Conservation (phyloP, 1,140 invertebrate genomes). For the Tenebrio molitor region DNA sequence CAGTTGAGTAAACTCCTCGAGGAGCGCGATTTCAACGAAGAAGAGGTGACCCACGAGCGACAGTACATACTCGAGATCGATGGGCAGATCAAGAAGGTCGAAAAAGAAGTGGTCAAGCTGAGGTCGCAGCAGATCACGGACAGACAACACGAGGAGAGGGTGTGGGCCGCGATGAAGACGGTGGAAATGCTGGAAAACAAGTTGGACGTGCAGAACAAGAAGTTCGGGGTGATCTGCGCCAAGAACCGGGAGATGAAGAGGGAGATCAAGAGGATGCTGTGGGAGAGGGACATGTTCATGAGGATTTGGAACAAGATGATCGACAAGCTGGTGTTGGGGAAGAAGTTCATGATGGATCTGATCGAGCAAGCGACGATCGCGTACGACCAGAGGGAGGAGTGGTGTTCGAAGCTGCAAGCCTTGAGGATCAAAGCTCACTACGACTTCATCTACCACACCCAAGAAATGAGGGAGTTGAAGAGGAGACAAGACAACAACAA, state of each 20-base stretch:
- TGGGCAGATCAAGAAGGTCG: neutral
- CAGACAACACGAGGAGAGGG: neutral
- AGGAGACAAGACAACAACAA: slow-evolving; percentile 87
- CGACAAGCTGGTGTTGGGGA: slow-evolving; percentile 77
- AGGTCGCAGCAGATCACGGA: slow-evolving; percentile 1
- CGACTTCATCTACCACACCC: slow-evolving; percentile 67
- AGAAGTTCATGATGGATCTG: slow-evolving; percentile 81
- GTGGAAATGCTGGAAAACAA: neutral
- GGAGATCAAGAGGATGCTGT: neutral
- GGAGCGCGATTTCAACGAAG: neutral
- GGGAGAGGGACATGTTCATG: slow-evolving; percentile 18
- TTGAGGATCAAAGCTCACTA: slow-evolving; percentile 77
- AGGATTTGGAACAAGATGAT: slow-evolving; percentile 77
- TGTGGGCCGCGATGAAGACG: slow-evolving; percentile 9
- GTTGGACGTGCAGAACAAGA: neutral
- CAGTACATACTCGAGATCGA: neutral
- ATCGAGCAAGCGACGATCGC: slow-evolving; percentile 86
- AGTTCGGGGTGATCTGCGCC: neutral
- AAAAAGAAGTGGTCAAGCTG: neutral
- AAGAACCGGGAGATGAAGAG: neutral
- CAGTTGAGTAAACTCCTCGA: neutral
- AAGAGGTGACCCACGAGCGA: neutral
- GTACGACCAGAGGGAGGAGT: slow-evolving; percentile 87
- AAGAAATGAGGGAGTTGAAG: slow-evolving; percentile 87
- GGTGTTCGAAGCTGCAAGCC: slow-evolving; percentile 82